These are phyloP conservation scores for Corapipo altera DNA, from an alignment of 2,113 vertebrate genomes.

Conservation along the genomic window DNA sequence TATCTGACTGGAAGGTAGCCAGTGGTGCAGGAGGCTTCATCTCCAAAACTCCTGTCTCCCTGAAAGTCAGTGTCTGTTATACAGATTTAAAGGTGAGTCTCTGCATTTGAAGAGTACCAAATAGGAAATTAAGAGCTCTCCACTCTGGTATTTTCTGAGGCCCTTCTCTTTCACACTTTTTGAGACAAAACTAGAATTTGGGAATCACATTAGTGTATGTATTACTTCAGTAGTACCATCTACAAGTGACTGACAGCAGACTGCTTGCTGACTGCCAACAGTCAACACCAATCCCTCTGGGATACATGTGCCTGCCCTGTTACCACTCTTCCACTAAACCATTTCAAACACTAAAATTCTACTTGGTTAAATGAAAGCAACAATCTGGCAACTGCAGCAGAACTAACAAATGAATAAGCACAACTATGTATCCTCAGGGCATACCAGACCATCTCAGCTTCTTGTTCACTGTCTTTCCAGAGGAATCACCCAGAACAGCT, in stretches of 20 bases:
- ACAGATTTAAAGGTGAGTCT: background rate
- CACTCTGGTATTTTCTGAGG: background rate
- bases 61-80: background rate
- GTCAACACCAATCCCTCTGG: too few species aligned
- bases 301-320: fast-evolving
- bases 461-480: background rate
- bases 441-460: background rate
- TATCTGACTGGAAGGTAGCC: background rate
- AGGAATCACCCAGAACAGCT: background rate
- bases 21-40: background rate
- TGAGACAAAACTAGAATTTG: background rate
- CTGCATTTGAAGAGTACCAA: background rate
- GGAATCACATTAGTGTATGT: fast-evolving
- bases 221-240: background rate
- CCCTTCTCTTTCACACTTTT: background rate
- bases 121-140: background rate
- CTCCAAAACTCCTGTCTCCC: background rate
- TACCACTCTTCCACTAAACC: background rate
- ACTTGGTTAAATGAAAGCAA: background rate
- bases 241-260: background rate
- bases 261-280: background rate
- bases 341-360: background rate
- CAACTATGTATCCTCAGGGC: background rate
- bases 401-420: background rate
- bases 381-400: background rate